A percentile compares a stretch with the other conserved stretches of the same genome.
Evolutionary conservation across 37 sponge, comb jelly and placozoan species (phyloP).

Genomic region (Beroe ovata): DNA sequence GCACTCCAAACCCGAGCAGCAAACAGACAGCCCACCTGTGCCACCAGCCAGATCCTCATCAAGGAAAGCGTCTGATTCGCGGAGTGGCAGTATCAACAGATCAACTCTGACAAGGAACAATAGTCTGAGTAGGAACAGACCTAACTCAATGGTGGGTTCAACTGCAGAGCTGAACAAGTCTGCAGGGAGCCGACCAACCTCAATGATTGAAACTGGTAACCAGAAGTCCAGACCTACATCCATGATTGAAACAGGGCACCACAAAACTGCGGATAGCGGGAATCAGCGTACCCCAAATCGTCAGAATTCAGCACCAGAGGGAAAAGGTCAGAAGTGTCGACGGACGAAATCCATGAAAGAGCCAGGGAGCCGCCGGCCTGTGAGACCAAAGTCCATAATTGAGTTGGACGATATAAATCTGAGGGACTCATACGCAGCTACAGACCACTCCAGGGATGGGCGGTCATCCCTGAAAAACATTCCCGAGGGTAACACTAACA

Average conservation of each 20-base stretch:
- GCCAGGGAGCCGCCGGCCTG: background rate
- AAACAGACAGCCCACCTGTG: background rate
- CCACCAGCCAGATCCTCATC: constrained; percentile 14
- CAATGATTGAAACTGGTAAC: constrained; percentile 28
- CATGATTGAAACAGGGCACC: background rate
- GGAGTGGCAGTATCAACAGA: background rate
- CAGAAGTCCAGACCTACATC: background rate
- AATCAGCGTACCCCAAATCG: background rate
- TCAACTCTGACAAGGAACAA: background rate
- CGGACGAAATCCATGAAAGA: background rate
- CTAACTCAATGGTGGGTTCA: background rate
- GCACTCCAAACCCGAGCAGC: background rate
- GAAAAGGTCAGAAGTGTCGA: background rate
- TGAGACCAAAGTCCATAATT: background rate
- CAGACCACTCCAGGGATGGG: background rate
- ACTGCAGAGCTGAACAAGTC: background rate
- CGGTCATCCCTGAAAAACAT: background rate
- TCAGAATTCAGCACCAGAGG: background rate
- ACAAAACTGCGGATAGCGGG: background rate
- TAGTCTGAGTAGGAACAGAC: background rate
- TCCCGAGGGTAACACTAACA: too few relatives aligned
- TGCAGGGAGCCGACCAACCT: constrained; percentile 43
- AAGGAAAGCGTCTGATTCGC: background rate
- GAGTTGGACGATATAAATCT: background rate
- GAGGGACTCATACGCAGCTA: background rate